Evolutionary conservation across 2,888 invertebrate genomes (phyloP).

Genomic region (Caenorhabditis panamensis): DNA sequence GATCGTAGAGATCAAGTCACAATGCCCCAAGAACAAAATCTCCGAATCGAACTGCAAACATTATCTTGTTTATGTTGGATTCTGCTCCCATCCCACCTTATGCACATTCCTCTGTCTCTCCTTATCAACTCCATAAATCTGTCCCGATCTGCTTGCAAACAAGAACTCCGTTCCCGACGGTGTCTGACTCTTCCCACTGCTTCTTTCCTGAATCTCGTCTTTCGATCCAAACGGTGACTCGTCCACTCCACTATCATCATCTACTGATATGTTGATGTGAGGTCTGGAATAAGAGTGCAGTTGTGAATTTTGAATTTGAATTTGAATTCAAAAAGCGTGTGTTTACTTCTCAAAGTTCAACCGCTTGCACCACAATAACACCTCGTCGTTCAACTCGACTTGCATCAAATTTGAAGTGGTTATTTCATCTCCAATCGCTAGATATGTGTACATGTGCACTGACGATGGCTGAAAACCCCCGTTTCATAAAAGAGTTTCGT

Average conservation of each 20-base stretch:
- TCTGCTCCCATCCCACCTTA: conserved; percentile 25
- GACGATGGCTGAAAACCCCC: conserved; percentile 28
- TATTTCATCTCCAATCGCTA: conserved; percentile 26
- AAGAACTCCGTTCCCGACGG: conserved; percentile 49
- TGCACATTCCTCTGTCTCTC: conserved; percentile 33
- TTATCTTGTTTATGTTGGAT: neutral
- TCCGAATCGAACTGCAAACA: conserved; percentile 58
- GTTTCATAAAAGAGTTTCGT: neutral
- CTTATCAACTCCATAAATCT: conserved; percentile 39
- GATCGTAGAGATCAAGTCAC: conserved; percentile 33
- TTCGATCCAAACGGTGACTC: conserved; percentile 30
- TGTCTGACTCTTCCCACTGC: neutral
- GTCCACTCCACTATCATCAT: conserved; percentile 35
- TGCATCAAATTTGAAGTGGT: conserved; percentile 38
- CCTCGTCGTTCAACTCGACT: conserved; percentile 40
- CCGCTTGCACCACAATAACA: conserved; percentile 27
- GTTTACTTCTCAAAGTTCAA: conserved; percentile 38
- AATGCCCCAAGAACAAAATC: conserved; percentile 48
- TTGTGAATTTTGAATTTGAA: neutral
- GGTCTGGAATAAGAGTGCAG: conserved; percentile 4
- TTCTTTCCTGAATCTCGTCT: conserved; percentile 16
- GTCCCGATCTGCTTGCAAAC: conserved; percentile 36
- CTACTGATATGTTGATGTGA: conserved; percentile 2
- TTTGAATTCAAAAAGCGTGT: neutral
- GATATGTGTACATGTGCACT: conserved; percentile 40